Evolutionary conservation across 2,797 vertebrate genomes (phyloP), one percentile per base, ranked within the genome.

Genomic region (Phalloptychus januarius): DNA sequence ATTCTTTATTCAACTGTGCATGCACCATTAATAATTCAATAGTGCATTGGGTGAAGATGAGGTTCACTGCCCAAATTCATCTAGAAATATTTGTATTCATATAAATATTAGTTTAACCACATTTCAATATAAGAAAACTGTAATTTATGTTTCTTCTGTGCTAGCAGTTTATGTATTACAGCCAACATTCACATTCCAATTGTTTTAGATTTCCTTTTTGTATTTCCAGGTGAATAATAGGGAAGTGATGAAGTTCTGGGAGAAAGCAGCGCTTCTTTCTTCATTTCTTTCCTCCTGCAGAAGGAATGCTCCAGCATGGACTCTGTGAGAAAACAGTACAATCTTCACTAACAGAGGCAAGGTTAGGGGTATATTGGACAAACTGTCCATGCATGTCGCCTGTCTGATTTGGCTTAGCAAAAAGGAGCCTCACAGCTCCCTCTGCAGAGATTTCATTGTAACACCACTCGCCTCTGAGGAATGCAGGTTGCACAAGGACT

Each of bases 401-500:
- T 20, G 67, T 73, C 74, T 81, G 71, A 65, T 78, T 75, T 36
- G 38, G 71, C 74, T 75, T 74, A 7, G 44, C 33, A 61, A 83
- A 61, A 76, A 75, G 76, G 88, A 83, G 87, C 77, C 67, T 84
- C 76, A 80, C 69, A 85, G 78, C 63, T 69, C 91, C 89, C 88
- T 90, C 92, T 92, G 75, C 75, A 77, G 90, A 83, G 69, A 70
- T 54, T 74, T 31, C 44, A 50, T 42, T n/a, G 76, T 72, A 87
- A 79, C 71, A 61, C 71, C 75, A 72, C 86, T 83, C 80, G 54
- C 84, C 83, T 91, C 86, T 92, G 87, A 83, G 82, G 90, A 92
- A 72, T 82, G 16, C 76, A 84, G 77, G 67, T 86, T 92, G 93
- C 92, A 87, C 93, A 87, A 90, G 89, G 85, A 90, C 89, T 61